These are phyloP conservation scores for Mesitornis unicolor DNA, from an alignment of 2,113 vertebrate genomes.

Conservation along the genomic window DNA sequence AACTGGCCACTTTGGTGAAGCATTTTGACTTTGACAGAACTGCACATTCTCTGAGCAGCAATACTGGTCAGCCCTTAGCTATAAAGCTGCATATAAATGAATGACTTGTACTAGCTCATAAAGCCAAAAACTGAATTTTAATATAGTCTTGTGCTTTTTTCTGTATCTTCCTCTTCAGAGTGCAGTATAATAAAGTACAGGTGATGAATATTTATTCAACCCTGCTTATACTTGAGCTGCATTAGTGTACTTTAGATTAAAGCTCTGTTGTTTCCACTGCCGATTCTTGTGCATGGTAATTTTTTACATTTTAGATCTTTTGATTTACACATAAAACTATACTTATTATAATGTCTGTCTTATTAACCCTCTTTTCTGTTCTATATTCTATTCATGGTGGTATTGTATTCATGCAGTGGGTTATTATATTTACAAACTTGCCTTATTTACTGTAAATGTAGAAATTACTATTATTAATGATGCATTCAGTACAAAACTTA, in stretches of 20 bases:
- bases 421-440: background rate
- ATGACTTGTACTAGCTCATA: background rate
- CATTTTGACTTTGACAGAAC: slow-evolving; percentile 23
- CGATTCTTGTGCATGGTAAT: background rate
- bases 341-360: slow-evolving; percentile 1
- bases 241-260: slow-evolving; percentile 53
- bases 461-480: slow-evolving; percentile 27
- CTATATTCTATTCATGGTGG: background rate
- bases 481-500: background rate
- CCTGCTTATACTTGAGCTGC: slow-evolving; percentile 36
- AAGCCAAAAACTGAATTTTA: slow-evolving; percentile 28
- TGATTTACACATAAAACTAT: slow-evolving; percentile 32
- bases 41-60: background rate
- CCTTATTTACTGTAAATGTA: slow-evolving; percentile 23
- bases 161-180: slow-evolving; percentile 9
- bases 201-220: slow-evolving; percentile 51
- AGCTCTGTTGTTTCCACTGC: slow-evolving; percentile 32
- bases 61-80: background rate
- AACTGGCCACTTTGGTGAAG: background rate
- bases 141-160: background rate
- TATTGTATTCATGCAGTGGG: background rate
- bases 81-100: slow-evolving; percentile 25
- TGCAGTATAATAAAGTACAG: background rate
- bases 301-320: slow-evolving; percentile 25
- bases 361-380: slow-evolving; percentile 27